Conservation (phyloP, 2,888 invertebrate genomes). For the Lordiphosa fenestrarum region DNA sequence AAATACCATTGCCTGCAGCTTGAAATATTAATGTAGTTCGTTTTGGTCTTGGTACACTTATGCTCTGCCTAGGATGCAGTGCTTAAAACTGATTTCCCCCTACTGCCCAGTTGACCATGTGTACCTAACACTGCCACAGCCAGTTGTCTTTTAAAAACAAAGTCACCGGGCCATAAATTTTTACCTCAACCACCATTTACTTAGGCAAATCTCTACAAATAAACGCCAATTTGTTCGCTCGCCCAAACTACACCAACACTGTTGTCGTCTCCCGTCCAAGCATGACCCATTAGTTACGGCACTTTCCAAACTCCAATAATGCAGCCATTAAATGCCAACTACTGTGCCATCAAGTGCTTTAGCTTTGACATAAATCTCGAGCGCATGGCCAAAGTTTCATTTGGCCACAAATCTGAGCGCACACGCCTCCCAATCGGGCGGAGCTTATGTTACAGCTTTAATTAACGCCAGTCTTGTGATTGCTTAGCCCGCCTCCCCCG, state of each 20-base stretch:
- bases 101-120: too few species aligned
- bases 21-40: too few species aligned
- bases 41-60: too few species aligned
- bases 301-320: slow-evolving; percentile 66
- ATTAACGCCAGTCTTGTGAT: slow-evolving; percentile 61
- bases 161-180: neutral
- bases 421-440: neutral
- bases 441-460: slow-evolving; percentile 62
- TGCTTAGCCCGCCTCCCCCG: slow-evolving; percentile 16
- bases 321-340: slow-evolving; percentile 75
- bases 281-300: slow-evolving; percentile 60
- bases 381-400: slow-evolving; percentile 43
- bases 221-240: slow-evolving; percentile 39
- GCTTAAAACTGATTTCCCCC: too few species aligned
- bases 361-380: slow-evolving; percentile 72
- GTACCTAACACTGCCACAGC: too few species aligned
- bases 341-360: slow-evolving; percentile 71
- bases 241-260: slow-evolving; percentile 8
- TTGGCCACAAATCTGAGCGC: slow-evolving; percentile 46
- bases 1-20: too few species aligned
- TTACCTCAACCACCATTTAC: too few species aligned
- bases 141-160: neutral
- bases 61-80: too few species aligned
- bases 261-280: slow-evolving; percentile 8
- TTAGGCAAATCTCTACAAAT: slow-evolving; percentile 21